A percentile compares a stretch with the other conserved stretches of the same genome.
These are phyloP conservation scores for Miltochrista miniata DNA, from an alignment of 2,888 invertebrate genomes.

Conservation along the genomic window DNA sequence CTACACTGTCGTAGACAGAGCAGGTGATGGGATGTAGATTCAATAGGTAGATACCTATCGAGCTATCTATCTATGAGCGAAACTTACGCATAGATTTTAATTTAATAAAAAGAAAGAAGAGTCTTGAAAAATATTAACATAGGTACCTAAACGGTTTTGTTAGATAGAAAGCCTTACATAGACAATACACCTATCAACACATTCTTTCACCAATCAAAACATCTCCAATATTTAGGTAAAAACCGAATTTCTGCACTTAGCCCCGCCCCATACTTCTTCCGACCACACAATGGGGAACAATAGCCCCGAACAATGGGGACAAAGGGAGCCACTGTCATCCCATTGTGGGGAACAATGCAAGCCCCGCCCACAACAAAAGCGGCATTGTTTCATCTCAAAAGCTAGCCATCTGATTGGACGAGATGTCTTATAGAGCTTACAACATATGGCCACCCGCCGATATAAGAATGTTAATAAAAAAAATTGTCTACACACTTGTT, in stretches of 20 bases:
- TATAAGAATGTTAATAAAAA: slow-evolving; percentile 56
- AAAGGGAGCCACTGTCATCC: slow-evolving; percentile 76
- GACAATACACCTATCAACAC: neutral
- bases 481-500: slow-evolving; percentile 43
- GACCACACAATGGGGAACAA: slow-evolving; percentile 56
- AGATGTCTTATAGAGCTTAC: slow-evolving; percentile 40
- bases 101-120: no score
- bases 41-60: no score
- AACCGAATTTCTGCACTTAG: slow-evolving; percentile 52
- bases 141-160: neutral
- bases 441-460: slow-evolving; percentile 50
- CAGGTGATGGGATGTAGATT: no score
- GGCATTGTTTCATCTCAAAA: slow-evolving; percentile 75
- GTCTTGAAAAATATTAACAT: neutral
- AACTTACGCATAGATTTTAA: neutral
- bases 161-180: neutral
- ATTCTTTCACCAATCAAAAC: slow-evolving; percentile 36
- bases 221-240: slow-evolving; percentile 40
- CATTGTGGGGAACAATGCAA: slow-evolving; percentile 74
- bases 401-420: slow-evolving; percentile 58
- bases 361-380: slow-evolving; percentile 71
- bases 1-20: no score
- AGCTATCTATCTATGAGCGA: no score
- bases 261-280: slow-evolving; percentile 41
- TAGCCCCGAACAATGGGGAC: slow-evolving; percentile 62